Base-by-base conservation (phyloP, 2,113 vertebrate species). In the Syngnathoides biaculeatus region DNA sequence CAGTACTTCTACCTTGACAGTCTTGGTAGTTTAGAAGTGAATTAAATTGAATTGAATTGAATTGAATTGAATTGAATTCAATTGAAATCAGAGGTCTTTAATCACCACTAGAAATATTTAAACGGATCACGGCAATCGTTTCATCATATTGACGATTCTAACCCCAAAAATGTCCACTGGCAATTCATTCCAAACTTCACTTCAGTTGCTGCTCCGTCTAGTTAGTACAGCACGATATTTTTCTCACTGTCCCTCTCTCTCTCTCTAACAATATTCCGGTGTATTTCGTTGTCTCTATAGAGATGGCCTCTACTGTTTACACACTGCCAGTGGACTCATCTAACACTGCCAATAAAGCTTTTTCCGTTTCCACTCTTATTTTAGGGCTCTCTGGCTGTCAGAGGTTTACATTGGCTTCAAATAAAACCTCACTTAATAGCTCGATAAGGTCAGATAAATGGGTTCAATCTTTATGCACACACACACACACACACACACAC, bases 351-450 rank as follows among this genome's bases (percentile, higher is more conserved):
- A 85, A 86, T 87, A 83, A 85, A 86, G 71, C 79, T 74, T 83
- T 86, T 86, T 82, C 83, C 61, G 13, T 83, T 88, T 87, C 71
- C 71, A 70, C 65, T 86, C 78, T 80, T 84, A 82, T 85, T 87
- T 83, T 82, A 72, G 75, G 72, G 63, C 71, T 85, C 80, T 81
- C 73, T 85, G 81, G 65, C 76, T 74, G 77, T 83, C 43, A 9
- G 57, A 79, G 65, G 70, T 84, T 82, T 87, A 87, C 76, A 73
- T 77, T 86, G 73, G 78, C 77, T 77, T 87, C 79, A 85, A 81
- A 86, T 87, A 72, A 86, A 86, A 84, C 71, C 61, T 83, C 17
- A 12, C 64, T 65, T 84, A 86, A 87, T 75, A 75, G 74, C 78
- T 70, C 75, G 11, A 73, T 75, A 85, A 72, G 65, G 67, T 78